Percentiles rank a stretch among this genome's conserved stretches.
Conservation (phyloP, 2,113 vertebrate species). For the Trochalopteron elliotii region DNA sequence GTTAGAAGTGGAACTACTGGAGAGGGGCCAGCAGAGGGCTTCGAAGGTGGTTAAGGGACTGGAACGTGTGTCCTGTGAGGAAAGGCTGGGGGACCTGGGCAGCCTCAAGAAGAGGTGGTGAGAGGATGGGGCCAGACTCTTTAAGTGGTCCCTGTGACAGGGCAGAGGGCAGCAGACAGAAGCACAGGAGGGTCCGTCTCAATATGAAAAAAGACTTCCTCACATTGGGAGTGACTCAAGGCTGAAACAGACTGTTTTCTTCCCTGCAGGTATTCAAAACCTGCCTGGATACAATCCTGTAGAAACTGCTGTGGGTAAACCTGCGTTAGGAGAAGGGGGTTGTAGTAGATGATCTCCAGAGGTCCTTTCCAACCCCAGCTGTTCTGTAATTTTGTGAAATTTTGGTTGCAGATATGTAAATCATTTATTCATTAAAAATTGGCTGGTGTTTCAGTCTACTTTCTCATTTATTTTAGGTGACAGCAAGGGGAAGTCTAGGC, state of each 20-base stretch:
- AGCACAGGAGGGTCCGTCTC: background rate
- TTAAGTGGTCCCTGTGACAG: background rate
- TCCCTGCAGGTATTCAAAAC: background rate
- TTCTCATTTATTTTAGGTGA: background rate
- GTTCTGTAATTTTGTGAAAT: background rate
- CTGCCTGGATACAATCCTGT: background rate
- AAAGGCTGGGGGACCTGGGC: background rate
- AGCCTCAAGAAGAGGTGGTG: background rate
- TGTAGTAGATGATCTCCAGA: background rate
- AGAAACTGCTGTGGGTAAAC: background rate
- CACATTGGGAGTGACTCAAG: accelerated
- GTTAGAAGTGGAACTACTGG: background rate
- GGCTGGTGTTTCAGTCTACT: background rate
- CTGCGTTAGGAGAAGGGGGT: background rate
- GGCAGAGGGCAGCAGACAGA: background rate
- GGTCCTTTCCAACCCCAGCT: background rate
- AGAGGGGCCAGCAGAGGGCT: background rate
- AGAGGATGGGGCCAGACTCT: background rate
- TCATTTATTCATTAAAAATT: background rate
- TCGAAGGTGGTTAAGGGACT: background rate
- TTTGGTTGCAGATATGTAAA: background rate
- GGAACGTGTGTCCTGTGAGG: background rate
- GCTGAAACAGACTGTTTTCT: background rate
- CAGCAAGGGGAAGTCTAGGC: background rate
- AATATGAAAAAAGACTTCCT: background rate